phyloP scores from a whole-genome alignment of 2,888 invertebrate species.

The Drosophila picticornis region DNA sequence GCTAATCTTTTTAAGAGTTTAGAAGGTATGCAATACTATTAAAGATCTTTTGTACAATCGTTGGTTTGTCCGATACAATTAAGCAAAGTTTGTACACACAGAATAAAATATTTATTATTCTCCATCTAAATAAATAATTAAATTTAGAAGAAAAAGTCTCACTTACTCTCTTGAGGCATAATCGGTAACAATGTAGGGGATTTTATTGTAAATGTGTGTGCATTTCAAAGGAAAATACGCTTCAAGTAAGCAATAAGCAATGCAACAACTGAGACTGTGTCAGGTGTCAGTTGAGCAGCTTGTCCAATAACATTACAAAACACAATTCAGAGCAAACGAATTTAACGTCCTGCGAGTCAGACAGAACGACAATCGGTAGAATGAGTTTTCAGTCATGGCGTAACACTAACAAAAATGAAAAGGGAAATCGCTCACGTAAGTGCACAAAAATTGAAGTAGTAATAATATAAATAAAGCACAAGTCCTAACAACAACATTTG shows the following conservation, averaged over 20 bases:
- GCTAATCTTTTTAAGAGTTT: too few species aligned
- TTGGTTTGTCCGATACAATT: neutral
- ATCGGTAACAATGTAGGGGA: neutral
- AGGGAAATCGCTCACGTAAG: slow-evolving; percentile 61
- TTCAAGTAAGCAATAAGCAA: slow-evolving; percentile 1
- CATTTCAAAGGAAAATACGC: neutral
- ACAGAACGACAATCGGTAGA: slow-evolving; percentile 18
- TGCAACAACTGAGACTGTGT: slow-evolving; percentile 27
- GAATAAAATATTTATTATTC: neutral
- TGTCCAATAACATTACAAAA: slow-evolving; percentile 19
- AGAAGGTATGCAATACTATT: too few species aligned
- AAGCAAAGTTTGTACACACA: neutral
- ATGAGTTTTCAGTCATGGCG: slow-evolving; percentile 14
- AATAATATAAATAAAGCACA: slow-evolving; percentile 63
- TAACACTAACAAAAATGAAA: slow-evolving; percentile 48
- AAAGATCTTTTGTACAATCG: too few species aligned
- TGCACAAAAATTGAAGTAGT: slow-evolving; percentile 60
- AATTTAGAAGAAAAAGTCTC: neutral
- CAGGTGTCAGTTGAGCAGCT: slow-evolving; percentile 35
- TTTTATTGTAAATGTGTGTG: neutral
- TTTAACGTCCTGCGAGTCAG: slow-evolving; percentile 12
- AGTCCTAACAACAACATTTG: slow-evolving; percentile 31
- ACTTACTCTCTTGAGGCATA: neutral
- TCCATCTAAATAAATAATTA: neutral
- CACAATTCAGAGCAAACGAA: slow-evolving; percentile 20